Conservation (phyloP, 2,888 invertebrate species). For the Nomada flava region DNA sequence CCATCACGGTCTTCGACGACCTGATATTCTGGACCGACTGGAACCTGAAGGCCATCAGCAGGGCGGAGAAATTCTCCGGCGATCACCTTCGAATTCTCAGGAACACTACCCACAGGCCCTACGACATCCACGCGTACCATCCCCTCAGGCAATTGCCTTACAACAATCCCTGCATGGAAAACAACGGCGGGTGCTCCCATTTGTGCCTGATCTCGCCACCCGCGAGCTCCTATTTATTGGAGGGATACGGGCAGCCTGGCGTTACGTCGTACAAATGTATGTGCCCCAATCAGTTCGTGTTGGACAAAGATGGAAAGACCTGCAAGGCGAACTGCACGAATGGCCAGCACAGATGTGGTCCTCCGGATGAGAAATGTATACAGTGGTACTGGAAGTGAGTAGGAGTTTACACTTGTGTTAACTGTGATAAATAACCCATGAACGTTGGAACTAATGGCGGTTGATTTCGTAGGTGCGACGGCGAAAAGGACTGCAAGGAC, state of each 20-base stretch:
- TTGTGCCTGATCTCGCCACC: constrained; percentile 96
- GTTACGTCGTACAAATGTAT: constrained; percentile 93
- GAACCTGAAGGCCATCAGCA: constrained; percentile 96
- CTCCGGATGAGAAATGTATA: constrained; percentile 89
- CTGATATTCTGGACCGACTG: constrained; percentile 98
- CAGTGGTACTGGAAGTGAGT: constrained; percentile 92
- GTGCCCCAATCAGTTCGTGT: constrained; percentile 97
- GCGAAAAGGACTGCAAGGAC: constrained; percentile 96
- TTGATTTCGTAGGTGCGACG: constrained; percentile 89
- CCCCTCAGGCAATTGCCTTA: constrained; percentile 94
- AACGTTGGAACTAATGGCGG: neutral
- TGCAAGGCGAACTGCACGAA: constrained; percentile 97
- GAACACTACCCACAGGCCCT: constrained; percentile 97
- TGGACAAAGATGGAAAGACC: constrained; percentile 92
- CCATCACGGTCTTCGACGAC: constrained; percentile 97
- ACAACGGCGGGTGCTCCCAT: constrained; percentile 98
- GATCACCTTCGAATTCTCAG: constrained; percentile 90
- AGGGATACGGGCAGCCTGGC: constrained; percentile 92
- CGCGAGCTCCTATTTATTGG: constrained; percentile 90
- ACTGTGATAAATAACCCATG: too few relatives aligned
- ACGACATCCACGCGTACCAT: constrained; percentile 97
- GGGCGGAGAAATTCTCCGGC: constrained; percentile 96
- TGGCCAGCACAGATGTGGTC: constrained; percentile 92
- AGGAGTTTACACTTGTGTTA: neutral
- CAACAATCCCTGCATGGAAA: constrained; percentile 94